Percentiles rank a stretch among this genome's conserved stretches.
Conservation (phyloP, 2,797 vertebrate genomes). For the Scolopax rusticola region DNA sequence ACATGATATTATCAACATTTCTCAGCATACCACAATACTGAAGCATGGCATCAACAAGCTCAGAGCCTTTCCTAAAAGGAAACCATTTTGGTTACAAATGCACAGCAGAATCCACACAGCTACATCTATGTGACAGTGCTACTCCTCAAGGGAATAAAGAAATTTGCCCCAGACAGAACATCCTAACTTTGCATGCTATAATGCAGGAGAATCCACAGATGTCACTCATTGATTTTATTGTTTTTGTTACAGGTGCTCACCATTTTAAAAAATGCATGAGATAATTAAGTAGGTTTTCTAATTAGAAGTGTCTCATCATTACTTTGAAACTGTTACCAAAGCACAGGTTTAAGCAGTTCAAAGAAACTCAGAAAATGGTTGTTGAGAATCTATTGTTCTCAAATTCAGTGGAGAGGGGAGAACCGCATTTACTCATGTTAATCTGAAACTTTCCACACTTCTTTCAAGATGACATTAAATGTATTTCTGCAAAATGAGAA, state of each 20-base stretch:
- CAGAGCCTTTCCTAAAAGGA: not conserved
- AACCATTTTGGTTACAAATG: not conserved
- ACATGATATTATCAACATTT: rapidly evolving
- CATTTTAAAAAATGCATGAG: not conserved
- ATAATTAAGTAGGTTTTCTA: not conserved
- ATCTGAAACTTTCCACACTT: not conserved
- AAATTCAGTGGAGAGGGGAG: not conserved
- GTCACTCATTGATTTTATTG: not conserved
- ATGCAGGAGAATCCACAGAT: not conserved
- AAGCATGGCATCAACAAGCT: not conserved
- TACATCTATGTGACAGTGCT: not conserved
- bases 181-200: rapidly evolving
- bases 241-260: not conserved
- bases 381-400: not conserved
- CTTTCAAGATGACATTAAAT: not conserved
- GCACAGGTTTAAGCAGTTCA: not conserved
- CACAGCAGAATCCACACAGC: not conserved
- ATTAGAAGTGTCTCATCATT: not conserved
- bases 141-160: not conserved
- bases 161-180: not conserved
- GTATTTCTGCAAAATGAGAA: not conserved
- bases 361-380: not conserved
- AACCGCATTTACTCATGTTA: not conserved
- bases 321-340: not conserved
- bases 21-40: not conserved